These are phyloP conservation scores for Eremophila alpestris DNA, from an alignment of 2,797 vertebrate genomes.

Conservation along the genomic window DNA sequence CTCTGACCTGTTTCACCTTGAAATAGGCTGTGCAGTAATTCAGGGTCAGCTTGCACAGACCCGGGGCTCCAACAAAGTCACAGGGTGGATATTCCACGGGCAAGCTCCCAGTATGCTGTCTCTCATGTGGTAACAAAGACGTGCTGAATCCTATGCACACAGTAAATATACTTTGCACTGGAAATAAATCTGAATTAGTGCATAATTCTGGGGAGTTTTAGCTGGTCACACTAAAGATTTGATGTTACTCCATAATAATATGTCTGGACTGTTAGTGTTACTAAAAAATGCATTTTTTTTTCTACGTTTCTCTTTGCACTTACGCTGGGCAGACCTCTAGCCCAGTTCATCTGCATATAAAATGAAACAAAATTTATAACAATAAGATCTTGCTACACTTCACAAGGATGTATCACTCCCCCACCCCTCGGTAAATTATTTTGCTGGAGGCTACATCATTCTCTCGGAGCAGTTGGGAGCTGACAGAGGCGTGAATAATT, in stretches of 20 bases:
- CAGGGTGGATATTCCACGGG: neutral
- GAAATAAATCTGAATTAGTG: neutral
- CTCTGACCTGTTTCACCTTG: neutral
- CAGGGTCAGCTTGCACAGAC: neutral
- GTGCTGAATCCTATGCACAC: neutral
- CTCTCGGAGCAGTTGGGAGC: conserved; percentile 68
- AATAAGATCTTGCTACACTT: conserved; percentile 70
- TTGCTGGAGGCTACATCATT: conserved; percentile 86
- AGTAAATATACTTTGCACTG: neutral
- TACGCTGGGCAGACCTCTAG: conserved; percentile 15
- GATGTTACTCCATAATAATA: neutral
- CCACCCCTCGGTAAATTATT: conserved; percentile 76
- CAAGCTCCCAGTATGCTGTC: neutral
- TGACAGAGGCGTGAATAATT: conserved; percentile 79
- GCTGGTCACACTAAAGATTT: neutral
- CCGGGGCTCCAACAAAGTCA: neutral
- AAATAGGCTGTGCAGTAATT: neutral
- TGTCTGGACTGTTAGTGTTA: neutral
- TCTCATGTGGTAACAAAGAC: neutral
- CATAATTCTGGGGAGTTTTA: neutral
- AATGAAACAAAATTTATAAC: conserved; percentile 60
- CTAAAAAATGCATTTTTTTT: neutral
- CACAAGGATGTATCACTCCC: conserved; percentile 71
- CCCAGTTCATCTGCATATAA: conserved; percentile 34
- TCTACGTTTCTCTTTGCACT: neutral